A percentile compares a stretch with the other conserved stretches of the same genome.
These are phyloP conservation scores for Fulmarus glacialis DNA, from an alignment of 2,113 vertebrate genomes.

Conservation along the genomic window DNA sequence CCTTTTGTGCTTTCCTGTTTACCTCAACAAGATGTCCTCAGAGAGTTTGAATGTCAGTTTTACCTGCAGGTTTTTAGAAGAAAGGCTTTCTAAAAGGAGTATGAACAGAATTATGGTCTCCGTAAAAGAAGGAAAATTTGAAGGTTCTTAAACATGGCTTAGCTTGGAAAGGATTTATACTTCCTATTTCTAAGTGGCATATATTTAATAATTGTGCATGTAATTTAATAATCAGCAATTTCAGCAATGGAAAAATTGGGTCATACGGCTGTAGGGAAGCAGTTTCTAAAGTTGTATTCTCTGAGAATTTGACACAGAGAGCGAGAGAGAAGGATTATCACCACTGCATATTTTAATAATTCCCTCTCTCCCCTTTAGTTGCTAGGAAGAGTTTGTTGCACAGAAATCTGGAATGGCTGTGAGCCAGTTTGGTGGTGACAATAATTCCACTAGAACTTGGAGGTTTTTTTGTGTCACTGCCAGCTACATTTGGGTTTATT, in stretches of 20 bases:
- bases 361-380: background rate
- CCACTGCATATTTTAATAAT: slow-evolving; percentile 24
- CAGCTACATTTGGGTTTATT: background rate
- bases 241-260: slow-evolving; percentile 50
- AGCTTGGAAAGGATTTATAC: slow-evolving; percentile 6
- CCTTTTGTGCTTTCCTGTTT: slow-evolving; percentile 7
- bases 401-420: background rate
- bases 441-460: background rate
- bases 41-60: background rate
- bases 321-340: background rate
- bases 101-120: background rate
- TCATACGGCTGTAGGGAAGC: slow-evolving; percentile 42
- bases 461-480: background rate
- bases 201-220: slow-evolving; percentile 34
- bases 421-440: background rate
- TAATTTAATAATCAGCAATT: slow-evolving; percentile 55
- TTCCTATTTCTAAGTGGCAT: slow-evolving; percentile 15
- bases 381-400: background rate
- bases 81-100: background rate
- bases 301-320: slow-evolving; percentile 20
- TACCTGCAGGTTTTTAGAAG: background rate
- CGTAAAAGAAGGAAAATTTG: background rate
- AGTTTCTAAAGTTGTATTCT: slow-evolving; percentile 42
- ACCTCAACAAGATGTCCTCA: background rate
- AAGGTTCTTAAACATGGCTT: slow-evolving; percentile 14